phyloP scores from a whole-genome alignment of 2,113 vertebrate species.

The Pachyramphus minor region DNA sequence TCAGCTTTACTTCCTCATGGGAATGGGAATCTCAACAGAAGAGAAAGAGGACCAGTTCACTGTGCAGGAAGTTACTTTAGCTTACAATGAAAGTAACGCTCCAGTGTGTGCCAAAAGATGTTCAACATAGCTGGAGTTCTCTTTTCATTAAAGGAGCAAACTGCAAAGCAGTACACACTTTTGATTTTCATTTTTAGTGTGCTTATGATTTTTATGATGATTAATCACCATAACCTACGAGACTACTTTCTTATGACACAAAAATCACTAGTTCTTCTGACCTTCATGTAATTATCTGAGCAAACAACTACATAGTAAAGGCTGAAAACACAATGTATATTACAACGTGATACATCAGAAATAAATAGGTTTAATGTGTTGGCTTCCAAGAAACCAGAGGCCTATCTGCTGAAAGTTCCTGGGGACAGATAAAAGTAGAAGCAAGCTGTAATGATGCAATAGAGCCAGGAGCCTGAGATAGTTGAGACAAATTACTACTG shows the following conservation, averaged over 20 bases:
- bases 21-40: conserved; percentile 34
- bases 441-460: neutral
- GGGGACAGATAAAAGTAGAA: neutral
- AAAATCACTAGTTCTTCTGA: neutral
- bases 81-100: neutral
- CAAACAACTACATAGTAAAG: neutral
- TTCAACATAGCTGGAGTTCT: neutral
- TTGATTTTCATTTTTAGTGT: neutral
- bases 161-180: neutral
- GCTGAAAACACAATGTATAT: neutral
- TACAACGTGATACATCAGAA: neutral
- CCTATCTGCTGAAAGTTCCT: neutral
- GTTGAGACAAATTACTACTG: neutral
- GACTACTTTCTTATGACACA: neutral
- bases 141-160: neutral
- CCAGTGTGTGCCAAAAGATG: neutral
- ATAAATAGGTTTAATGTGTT: neutral
- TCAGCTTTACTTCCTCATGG: conserved; percentile 43
- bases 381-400: neutral
- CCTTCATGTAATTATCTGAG: neutral
- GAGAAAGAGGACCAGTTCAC: neutral
- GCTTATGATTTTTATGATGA: neutral
- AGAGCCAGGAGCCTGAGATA: neutral
- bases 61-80: conserved; percentile 27
- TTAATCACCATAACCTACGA: neutral